These are phyloP conservation scores for Ommatoiulus sabulosus DNA, from an alignment of 2,888 invertebrate species.

Conservation along the genomic window DNA sequence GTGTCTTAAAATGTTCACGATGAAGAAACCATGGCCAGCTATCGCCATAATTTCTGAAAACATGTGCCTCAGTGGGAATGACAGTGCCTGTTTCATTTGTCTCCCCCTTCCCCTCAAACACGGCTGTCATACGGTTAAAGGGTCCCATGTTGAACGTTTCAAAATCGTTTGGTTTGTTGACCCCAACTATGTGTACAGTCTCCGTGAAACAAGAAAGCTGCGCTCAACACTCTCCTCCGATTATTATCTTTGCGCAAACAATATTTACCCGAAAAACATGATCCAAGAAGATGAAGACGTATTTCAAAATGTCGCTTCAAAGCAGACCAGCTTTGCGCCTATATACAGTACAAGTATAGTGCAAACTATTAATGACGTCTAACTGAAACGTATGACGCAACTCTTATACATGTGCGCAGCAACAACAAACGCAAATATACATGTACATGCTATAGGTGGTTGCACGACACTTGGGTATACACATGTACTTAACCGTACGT, in stretches of 20 bases:
- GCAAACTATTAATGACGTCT: background rate
- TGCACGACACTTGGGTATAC: background rate
- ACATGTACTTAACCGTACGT: background rate
- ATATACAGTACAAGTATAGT: background rate
- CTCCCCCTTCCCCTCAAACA: background rate
- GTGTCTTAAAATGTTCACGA: background rate
- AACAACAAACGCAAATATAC: background rate
- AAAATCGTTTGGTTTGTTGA: background rate
- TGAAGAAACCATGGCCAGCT: background rate
- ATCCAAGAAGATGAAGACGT: background rate
- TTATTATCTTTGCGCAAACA: constrained; percentile 27
- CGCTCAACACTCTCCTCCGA: constrained; percentile 1
- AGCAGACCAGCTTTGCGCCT: background rate
- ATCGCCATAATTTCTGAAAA: background rate
- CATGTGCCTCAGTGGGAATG: background rate
- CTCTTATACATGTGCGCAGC: background rate
- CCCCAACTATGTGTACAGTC: background rate
- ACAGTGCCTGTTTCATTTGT: background rate
- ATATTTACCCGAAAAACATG: background rate
- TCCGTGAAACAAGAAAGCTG: background rate
- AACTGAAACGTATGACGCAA: background rate
- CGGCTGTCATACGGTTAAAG: background rate
- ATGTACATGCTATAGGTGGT: background rate
- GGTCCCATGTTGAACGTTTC: constrained; percentile 47
- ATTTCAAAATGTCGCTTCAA: background rate